Base-by-base conservation (phyloP, 53 echinoderm and acorn worm genomes). In the Zoroaster sp. region DNA sequence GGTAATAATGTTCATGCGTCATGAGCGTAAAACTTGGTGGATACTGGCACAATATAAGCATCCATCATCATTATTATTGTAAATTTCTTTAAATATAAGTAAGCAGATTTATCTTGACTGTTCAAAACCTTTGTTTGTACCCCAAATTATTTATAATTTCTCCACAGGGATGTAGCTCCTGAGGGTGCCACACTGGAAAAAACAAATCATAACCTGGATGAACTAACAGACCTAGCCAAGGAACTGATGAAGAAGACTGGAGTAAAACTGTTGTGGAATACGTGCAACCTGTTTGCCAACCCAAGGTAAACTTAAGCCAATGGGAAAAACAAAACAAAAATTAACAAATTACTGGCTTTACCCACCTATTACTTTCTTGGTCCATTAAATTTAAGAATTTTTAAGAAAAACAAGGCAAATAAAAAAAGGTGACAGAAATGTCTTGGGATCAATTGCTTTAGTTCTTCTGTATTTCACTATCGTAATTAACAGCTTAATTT, bases 201-300 rank as follows among this genome's bases (percentile, higher is more conserved):
- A 78, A 91, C 99, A n/a, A 99, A 99, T 73, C 68, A 69, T 11
- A 99, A 96, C 73, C 93, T 99, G 10, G 96, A 96, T 78, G 96
- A 90, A 75, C 89, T 99, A 66, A 91, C 93, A 72, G 94, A 94
- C 51, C 88, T 99, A 4, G 93, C 94, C 35, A 40, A 82, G 45
- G 90, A 94, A 38, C 88, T 96, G 46, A 96, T 96, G 96, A 51
- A 93, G 3, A 28, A 94, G 69, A 94, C 96, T 18, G 96, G 96
- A 39, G 91, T 99, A 25, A 96, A 96, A 68, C 86, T 99, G 17
- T 78, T 99, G 37, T 99, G 99, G 99, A 96, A 96, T 65, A 99
- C 99, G 31, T 96, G 94, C 75, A 99, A 99, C 76, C 83, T 99
- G 21, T 99, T 99, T 87, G 82, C 96, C 28, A 81, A 98, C 44